Percentiles rank a stretch among this genome's conserved stretches.
phyloP scores from a whole-genome alignment of 2,888 invertebrate genomes.

The Kryphioiulus occultus region DNA sequence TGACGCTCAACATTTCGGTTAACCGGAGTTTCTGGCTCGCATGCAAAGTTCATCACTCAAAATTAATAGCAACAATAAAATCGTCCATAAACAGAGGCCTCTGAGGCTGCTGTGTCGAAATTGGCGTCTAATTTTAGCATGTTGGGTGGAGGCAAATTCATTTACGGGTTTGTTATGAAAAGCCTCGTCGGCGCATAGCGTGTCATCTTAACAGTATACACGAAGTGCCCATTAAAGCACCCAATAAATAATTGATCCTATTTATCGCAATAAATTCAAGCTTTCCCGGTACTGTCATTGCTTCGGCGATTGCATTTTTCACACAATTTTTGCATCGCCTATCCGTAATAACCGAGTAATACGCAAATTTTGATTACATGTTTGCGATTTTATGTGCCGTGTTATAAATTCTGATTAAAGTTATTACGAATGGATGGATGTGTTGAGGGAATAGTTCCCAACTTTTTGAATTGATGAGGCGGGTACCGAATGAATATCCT shows the following conservation, averaged over 20 bases:
- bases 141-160: conserved; percentile 23
- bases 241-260: conserved; percentile 28
- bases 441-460: background rate
- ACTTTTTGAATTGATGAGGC: background rate
- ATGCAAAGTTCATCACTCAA: background rate
- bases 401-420: conserved; percentile 27
- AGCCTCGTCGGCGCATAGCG: background rate
- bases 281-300: background rate
- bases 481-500: background rate
- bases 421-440: background rate
- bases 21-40: background rate
- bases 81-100: background rate
- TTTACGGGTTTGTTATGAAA: background rate
- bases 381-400: background rate
- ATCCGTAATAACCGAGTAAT: background rate
- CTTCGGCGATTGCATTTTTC: background rate
- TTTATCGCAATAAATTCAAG: background rate
- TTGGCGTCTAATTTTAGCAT: conserved; percentile 13
- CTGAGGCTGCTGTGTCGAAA: background rate
- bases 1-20: too few relatives aligned
- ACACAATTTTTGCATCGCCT: background rate
- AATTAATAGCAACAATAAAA: conserved; percentile 17
- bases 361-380: background rate
- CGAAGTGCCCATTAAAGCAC: background rate
- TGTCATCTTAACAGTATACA: background rate